phyloP scores from a whole-genome alignment of 2,797 vertebrate species.

The Epinephelus awoara region DNA sequence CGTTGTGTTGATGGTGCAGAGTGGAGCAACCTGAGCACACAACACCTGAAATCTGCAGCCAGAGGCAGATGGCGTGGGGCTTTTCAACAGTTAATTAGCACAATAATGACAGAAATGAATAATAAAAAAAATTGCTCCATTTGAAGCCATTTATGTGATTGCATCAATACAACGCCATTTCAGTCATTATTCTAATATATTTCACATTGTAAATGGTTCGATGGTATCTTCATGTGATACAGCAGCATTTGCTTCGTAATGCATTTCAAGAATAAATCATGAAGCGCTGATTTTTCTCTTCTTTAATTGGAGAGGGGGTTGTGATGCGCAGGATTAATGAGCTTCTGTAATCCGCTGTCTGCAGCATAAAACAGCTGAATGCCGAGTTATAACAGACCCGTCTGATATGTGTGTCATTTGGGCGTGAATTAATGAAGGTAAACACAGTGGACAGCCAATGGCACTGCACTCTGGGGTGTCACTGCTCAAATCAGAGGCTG shows the following conservation, averaged over 20 bases:
- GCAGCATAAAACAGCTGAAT: background rate
- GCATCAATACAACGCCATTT: background rate
- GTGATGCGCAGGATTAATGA: conserved; percentile 6
- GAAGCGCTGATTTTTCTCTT: background rate
- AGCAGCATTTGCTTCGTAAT: background rate
- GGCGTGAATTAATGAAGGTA: conserved; percentile 12
- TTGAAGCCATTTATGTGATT: background rate
- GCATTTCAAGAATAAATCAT: background rate
- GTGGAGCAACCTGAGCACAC: background rate
- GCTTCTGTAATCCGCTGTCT: background rate
- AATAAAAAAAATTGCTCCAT: background rate
- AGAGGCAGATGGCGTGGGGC: background rate
- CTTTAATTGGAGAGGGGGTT: background rate
- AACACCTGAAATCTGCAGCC: conserved; percentile 1
- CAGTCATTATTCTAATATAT: background rate
- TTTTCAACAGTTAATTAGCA: background rate
- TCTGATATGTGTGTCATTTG: background rate
- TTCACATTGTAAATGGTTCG: background rate
- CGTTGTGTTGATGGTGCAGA: background rate
- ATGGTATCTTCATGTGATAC: background rate
- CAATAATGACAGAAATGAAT: background rate
- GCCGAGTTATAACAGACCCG: background rate
- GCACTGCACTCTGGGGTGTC: background rate
- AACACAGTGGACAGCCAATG: conserved; percentile 3
- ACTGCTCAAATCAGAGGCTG: conserved; percentile 21